A percentile compares a stretch with the other conserved stretches of the same genome.
Conservation (phyloP, 2,113 vertebrate species). For the Alethe castanea region DNA sequence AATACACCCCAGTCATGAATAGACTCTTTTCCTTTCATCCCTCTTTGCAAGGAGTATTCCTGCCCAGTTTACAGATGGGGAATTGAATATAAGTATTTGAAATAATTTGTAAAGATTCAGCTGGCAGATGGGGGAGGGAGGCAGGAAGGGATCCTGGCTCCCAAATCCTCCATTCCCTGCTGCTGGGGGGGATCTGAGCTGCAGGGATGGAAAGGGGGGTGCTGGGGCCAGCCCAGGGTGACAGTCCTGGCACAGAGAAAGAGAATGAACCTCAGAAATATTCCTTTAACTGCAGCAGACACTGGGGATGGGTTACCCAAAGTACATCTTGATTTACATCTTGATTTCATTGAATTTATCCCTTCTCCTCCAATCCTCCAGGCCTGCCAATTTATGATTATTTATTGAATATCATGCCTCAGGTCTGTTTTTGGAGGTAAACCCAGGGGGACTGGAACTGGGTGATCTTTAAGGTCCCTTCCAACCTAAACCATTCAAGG, state of each 20-base stretch:
- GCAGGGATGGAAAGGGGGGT: not conserved
- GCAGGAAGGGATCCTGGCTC: not conserved
- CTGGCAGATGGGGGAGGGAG: not conserved
- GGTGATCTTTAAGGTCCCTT: not conserved
- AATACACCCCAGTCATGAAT: accelerated
- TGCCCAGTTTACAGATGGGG: not conserved
- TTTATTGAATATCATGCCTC: not conserved
- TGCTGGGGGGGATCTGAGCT: not conserved
- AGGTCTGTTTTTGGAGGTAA: not conserved
- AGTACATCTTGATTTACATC: not conserved
- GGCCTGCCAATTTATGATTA: not conserved
- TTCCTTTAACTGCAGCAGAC: not conserved
- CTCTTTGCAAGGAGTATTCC: not conserved
- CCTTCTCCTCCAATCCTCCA: not conserved
- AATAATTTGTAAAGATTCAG: not conserved
- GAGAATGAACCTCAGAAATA: not conserved
- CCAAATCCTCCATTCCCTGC: not conserved
- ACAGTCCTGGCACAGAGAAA: not conserved
- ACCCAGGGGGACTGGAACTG: not conserved
- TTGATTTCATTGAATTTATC: not conserved
- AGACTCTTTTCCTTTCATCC: not conserved
- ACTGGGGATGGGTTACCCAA: not conserved
- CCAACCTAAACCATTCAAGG: not conserved
- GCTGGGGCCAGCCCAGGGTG: not conserved
- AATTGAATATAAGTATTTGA: not conserved